phyloP scores from a whole-genome alignment of 2,797 vertebrate genomes.

The Australoheros facetus region DNA sequence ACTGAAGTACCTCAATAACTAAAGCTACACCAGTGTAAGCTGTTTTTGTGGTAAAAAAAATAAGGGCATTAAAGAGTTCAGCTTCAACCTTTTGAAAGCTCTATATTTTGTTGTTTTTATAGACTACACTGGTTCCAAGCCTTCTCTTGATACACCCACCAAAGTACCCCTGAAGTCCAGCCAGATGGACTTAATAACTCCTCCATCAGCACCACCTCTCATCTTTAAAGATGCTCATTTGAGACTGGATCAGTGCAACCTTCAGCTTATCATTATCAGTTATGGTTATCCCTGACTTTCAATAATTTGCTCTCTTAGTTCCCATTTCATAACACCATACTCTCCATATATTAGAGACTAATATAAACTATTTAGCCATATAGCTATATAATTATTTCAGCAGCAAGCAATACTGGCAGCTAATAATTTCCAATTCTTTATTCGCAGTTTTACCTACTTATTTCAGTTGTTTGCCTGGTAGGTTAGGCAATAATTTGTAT shows the following conservation, averaged over 20 bases:
- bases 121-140: neutral
- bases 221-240: neutral
- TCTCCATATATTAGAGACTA: neutral
- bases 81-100: neutral
- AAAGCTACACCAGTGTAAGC: neutral
- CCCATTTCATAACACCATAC: neutral
- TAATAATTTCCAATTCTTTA: neutral
- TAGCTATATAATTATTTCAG: neutral
- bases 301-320: neutral
- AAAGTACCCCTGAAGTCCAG: neutral
- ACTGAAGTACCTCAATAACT: neutral
- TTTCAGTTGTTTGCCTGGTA: neutral
- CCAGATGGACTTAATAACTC: neutral
- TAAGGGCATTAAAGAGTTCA: neutral
- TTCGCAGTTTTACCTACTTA: neutral
- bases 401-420: neutral
- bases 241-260: neutral
- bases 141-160: neutral
- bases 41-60: neutral
- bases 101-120: neutral
- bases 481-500: neutral
- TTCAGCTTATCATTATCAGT: neutral
- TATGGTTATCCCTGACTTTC: neutral
- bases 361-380: neutral
- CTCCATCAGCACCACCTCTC: neutral